Conservation (phyloP, 2,888 invertebrate genomes). For the Lycophotia porphyrea region DNA sequence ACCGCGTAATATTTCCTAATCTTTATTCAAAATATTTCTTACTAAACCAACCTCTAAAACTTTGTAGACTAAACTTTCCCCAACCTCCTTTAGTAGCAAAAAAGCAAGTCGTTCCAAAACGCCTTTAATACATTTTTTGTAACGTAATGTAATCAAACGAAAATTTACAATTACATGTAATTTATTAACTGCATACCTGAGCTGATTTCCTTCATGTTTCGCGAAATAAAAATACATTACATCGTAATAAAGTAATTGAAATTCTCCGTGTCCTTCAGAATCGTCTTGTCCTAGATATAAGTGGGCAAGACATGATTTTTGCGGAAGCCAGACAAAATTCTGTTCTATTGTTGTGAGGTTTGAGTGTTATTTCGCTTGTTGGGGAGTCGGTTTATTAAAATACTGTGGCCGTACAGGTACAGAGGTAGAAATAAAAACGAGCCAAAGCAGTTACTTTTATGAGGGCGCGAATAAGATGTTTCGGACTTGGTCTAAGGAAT, state of each 20-base stretch:
- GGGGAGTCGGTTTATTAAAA: conserved; percentile 86
- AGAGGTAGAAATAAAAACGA: conserved; percentile 90
- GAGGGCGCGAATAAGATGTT: conserved; percentile 91
- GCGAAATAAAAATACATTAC: conserved; percentile 76
- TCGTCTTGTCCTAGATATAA: conserved; percentile 88
- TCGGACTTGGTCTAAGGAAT: conserved; percentile 89
- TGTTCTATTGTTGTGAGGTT: conserved; percentile 61
- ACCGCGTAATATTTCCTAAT: too few relatives aligned
- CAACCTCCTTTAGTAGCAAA: neutral
- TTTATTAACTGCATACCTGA: conserved; percentile 67
- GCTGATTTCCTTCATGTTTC: conserved; percentile 69
- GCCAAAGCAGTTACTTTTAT: conserved; percentile 90
- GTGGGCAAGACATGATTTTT: conserved; percentile 86
- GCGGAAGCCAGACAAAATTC: conserved; percentile 62
- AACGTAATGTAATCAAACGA: conserved; percentile 36
- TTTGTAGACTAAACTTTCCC: neutral
- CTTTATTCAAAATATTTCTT: neutral
- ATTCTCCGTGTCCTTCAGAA: conserved; percentile 88
- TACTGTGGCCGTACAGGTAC: conserved; percentile 90
- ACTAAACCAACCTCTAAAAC: neutral
- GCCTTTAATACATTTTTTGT: conserved; percentile 8
- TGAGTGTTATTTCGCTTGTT: conserved; percentile 72
- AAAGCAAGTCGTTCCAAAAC: neutral
- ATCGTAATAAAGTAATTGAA: conserved; percentile 89
- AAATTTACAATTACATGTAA: conserved; percentile 56